Percentiles rank a stretch among this genome's conserved stretches.
phyloP scores from a whole-genome alignment of 2,113 vertebrate species.

The Anarrhichthys ocellatus region DNA sequence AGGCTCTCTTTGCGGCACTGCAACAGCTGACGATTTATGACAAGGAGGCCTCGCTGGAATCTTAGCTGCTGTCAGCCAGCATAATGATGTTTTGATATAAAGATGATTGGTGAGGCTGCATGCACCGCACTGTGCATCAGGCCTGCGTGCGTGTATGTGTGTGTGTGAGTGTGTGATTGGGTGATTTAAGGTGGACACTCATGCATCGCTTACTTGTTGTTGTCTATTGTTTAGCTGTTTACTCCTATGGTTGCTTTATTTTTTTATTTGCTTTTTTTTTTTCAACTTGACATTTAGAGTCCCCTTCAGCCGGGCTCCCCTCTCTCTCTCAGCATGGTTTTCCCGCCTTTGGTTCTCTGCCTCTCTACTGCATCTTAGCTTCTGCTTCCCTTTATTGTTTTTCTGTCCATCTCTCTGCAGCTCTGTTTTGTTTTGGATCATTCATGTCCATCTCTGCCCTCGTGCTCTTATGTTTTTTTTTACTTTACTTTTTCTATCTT shows the following conservation, averaged over 20 bases:
- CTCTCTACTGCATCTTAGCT: neutral
- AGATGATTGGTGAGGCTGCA: slow-evolving; percentile 92
- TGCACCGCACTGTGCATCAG: slow-evolving; percentile 61
- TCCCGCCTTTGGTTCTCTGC: neutral
- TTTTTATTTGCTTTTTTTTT: slow-evolving; percentile 52
- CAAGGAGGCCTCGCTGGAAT: slow-evolving; percentile 86
- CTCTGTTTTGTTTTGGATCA: slow-evolving; percentile 34
- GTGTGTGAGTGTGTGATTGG: slow-evolving; percentile 44
- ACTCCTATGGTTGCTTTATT: slow-evolving; percentile 48
- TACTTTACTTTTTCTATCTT: slow-evolving; percentile 35
- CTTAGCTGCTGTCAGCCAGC: slow-evolving; percentile 91
- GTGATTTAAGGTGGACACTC: slow-evolving; percentile 78
- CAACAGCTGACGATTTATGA: slow-evolving; percentile 92
- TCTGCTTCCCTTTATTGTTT: slow-evolving; percentile 1
- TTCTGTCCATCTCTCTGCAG: neutral
- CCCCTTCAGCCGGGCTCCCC: slow-evolving; percentile 59
- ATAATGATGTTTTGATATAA: slow-evolving; percentile 96
- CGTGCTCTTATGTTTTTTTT: neutral
- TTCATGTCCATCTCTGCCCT: slow-evolving; percentile 59
- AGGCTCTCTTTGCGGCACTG: slow-evolving; percentile 86
- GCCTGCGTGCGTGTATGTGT: slow-evolving; percentile 36
- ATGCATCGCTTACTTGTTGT: slow-evolving; percentile 70
- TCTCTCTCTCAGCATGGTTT: neutral
- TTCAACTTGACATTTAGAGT: slow-evolving; percentile 68
- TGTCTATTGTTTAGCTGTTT: slow-evolving; percentile 76